A percentile compares a stretch with the other conserved stretches of the same genome.
Conservation (phyloP, 2,797 vertebrate species). For the Neosilurus mollespiculum region DNA sequence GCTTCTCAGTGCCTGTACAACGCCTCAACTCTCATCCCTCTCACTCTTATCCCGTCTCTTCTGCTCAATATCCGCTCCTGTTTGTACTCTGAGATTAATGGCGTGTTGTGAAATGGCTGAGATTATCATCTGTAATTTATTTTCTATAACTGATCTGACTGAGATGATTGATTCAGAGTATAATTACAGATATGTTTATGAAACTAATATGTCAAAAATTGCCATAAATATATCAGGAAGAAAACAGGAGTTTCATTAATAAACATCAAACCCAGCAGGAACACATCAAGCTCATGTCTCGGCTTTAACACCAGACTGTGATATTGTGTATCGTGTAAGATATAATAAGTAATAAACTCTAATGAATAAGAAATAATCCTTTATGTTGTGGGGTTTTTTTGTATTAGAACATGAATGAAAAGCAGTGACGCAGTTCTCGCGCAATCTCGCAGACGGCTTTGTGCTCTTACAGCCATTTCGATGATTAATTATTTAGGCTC, state of each 20-base stretch:
- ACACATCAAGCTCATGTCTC: background rate
- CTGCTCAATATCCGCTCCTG: background rate
- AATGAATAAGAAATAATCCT: background rate
- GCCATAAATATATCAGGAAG: background rate
- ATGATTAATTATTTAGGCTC: background rate
- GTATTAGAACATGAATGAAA: background rate
- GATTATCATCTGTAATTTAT: background rate
- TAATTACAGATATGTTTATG: no score
- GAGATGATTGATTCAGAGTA: background rate
- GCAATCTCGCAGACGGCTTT: background rate
- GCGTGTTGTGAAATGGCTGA: background rate
- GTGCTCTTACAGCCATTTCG: background rate
- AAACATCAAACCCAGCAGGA: background rate
- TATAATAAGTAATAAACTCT: slow-evolving; percentile 10
- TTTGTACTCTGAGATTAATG: background rate
- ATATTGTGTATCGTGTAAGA: background rate
- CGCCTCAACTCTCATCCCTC: background rate
- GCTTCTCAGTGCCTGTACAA: background rate
- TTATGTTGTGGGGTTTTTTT: background rate
- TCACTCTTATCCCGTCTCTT: background rate
- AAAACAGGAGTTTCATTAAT: no score
- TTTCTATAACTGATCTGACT: background rate
- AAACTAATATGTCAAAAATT: background rate
- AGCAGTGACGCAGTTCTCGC: background rate
- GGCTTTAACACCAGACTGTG: background rate